Conservation (phyloP, 1,140 invertebrate species). For the Drosophila truncata region DNA sequence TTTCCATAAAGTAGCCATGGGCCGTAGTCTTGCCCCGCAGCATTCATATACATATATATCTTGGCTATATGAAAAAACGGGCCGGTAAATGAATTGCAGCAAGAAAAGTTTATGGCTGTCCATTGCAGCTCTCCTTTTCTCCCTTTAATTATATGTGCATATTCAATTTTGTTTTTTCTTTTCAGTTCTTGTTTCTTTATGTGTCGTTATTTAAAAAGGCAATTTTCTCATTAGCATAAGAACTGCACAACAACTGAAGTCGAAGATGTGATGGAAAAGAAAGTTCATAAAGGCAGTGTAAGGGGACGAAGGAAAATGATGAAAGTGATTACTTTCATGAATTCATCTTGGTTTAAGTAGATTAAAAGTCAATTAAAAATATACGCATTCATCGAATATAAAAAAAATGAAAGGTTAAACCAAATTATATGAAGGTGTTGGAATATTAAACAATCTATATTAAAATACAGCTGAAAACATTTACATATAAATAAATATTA, state of each 20-base stretch:
- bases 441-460: neutral
- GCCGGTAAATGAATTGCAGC: constrained; percentile 64
- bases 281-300: constrained; percentile 2
- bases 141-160: constrained; percentile 38
- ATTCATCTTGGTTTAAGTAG: constrained; percentile 1
- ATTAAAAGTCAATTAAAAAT: constrained; percentile 7
- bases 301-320: neutral
- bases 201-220: constrained; percentile 56
- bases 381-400: neutral
- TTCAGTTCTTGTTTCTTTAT: constrained; percentile 30
- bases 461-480: neutral
- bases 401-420: fast-evolving
- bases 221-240: constrained; percentile 65
- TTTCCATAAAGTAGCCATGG: constrained; percentile 70
- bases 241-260: constrained; percentile 21
- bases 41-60: constrained; percentile 23
- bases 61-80: constrained; percentile 32
- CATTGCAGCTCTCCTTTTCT: neutral
- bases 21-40: constrained; percentile 21
- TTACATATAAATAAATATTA: too few relatives aligned
- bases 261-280: neutral
- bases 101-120: constrained; percentile 69
- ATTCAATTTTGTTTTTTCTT: constrained; percentile 38
- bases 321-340: constrained; percentile 21
- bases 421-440: neutral